Conservation (phyloP, 1,140 invertebrate species). For the Macrobrachium nipponense region DNA sequence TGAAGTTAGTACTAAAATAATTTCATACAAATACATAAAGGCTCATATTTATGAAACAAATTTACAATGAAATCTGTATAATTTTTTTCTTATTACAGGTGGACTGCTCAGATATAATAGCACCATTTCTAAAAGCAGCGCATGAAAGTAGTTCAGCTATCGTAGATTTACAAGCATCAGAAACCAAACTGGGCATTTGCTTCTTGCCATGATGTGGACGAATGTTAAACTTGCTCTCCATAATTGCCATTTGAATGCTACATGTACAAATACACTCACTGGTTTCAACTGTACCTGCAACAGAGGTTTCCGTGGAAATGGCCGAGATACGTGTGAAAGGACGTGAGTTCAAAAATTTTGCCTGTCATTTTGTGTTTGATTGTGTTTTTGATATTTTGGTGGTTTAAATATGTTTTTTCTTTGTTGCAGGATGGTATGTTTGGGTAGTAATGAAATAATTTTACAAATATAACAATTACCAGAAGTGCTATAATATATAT, state of each 20-base stretch:
- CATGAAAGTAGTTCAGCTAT: conserved; percentile 62
- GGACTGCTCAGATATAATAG: conserved; percentile 10
- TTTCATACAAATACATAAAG: no score
- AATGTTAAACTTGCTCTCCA: conserved; percentile 88
- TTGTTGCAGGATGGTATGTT: no score
- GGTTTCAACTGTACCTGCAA: conserved; percentile 87
- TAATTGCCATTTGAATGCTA: conserved; percentile 89
- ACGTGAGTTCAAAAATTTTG: conserved; percentile 72
- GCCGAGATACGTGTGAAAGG: conserved; percentile 81
- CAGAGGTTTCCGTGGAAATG: conserved; percentile 88
- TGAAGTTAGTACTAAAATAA: no score
- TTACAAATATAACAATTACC: no score
- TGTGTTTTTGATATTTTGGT: neutral
- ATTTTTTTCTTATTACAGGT: neutral
- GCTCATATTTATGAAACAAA: no score
- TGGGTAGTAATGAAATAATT: no score
- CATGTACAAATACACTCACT: conserved; percentile 91
- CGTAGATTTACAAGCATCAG: conserved; percentile 62
- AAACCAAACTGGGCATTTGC: conserved; percentile 85
- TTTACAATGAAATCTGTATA: neutral
- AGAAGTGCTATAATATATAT: no score
- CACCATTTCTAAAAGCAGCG: conserved; percentile 38
- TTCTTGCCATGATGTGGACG: conserved; percentile 93
- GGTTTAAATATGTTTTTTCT: neutral
- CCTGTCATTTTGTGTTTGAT: neutral